These are phyloP conservation scores for Pteropus alecto DNA, from an alignment of 2,113 vertebrate genomes.

Conservation along the genomic window DNA sequence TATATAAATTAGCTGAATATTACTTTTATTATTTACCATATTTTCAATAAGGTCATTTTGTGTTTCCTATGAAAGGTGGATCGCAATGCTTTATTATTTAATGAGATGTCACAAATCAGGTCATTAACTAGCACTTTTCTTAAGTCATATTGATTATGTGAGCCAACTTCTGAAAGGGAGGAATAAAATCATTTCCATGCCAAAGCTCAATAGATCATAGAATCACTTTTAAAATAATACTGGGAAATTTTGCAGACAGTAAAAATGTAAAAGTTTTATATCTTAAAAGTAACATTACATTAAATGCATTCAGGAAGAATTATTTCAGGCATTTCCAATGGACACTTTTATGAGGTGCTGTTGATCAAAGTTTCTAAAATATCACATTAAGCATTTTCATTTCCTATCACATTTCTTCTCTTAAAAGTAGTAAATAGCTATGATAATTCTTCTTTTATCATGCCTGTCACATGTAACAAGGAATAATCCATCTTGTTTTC, in stretches of 20 bases:
- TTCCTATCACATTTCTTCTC: slow-evolving; percentile 55
- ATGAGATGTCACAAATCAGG: slow-evolving; percentile 60
- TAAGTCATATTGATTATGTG: slow-evolving; percentile 64
- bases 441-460: slow-evolving; percentile 67
- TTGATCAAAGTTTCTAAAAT: slow-evolving; percentile 69
- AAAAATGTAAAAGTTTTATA: slow-evolving; percentile 38
- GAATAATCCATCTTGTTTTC: slow-evolving; percentile 57
- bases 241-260: not conserved
- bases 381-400: slow-evolving; percentile 39
- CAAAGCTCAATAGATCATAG: slow-evolving; percentile 35
- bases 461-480: slow-evolving; percentile 42
- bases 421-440: slow-evolving; percentile 65
- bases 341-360: slow-evolving; percentile 55
- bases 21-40: not conserved
- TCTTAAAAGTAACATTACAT: slow-evolving; percentile 36
- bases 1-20: slow-evolving; percentile 40
- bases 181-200: slow-evolving; percentile 61
- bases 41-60: not conserved
- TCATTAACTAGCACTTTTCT: slow-evolving; percentile 61
- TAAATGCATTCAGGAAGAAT: slow-evolving; percentile 63
- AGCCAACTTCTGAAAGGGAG: slow-evolving; percentile 57
- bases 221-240: slow-evolving; percentile 33
- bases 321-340: slow-evolving; percentile 52
- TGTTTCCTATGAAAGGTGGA: slow-evolving; percentile 44
- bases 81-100: slow-evolving; percentile 62